A percentile compares a stretch with the other conserved stretches of the same genome.
These are phyloP conservation scores for Aphodius sticticus DNA, from an alignment of 2,888 invertebrate genomes.

Conservation along the genomic window DNA sequence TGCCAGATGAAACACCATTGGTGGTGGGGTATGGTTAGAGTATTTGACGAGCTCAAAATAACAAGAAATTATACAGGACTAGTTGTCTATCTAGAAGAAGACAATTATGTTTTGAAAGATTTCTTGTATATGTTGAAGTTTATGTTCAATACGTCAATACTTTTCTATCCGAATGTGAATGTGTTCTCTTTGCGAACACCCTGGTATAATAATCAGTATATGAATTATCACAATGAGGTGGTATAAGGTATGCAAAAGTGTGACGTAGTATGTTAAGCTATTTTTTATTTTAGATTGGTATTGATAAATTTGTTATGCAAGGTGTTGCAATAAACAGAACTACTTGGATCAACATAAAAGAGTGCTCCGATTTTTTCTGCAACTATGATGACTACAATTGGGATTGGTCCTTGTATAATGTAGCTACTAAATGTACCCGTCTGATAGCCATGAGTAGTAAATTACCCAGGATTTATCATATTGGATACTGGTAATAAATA, in stretches of 20 bases:
- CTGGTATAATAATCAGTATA: background rate
- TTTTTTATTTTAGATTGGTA: background rate
- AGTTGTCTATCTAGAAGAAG: conserved; percentile 69
- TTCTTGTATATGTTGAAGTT: conserved; percentile 62
- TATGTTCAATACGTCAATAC: conserved; percentile 47
- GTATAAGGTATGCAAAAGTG: background rate
- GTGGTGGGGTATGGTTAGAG: conserved; percentile 70
- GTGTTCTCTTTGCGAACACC: background rate
- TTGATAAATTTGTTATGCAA: background rate
- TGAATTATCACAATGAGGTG: background rate
- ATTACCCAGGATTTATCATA: background rate
- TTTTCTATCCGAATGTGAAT: background rate
- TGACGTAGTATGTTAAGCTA: background rate
- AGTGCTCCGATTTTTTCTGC: background rate
- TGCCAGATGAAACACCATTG: conserved; percentile 72
- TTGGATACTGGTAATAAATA: background rate
- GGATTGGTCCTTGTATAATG: background rate
- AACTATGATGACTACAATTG: background rate
- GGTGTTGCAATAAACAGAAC: background rate
- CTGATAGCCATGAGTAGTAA: background rate
- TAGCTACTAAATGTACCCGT: background rate
- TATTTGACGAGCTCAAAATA: conserved; percentile 63
- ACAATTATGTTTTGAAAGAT: conserved; percentile 69
- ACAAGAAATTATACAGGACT: conserved; percentile 58
- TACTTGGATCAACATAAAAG: background rate